Percentiles rank a stretch among this genome's conserved stretches.
These are phyloP conservation scores for Notoglanidium macrostoma DNA, from an alignment of 2,797 vertebrate genomes.

Conservation along the genomic window DNA sequence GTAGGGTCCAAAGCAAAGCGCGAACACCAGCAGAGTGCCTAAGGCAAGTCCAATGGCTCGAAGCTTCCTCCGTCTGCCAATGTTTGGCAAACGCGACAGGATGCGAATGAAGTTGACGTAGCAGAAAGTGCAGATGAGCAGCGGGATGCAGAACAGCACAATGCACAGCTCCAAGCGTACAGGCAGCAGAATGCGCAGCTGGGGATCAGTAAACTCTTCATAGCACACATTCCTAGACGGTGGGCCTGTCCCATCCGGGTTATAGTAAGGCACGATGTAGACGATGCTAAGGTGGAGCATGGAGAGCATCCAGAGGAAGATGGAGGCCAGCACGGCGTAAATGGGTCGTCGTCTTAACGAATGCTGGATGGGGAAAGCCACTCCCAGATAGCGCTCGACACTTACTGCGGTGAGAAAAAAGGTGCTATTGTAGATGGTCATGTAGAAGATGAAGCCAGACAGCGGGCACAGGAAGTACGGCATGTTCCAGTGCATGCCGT, in stretches of 20 bases:
- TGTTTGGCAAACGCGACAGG: conserved; percentile 78
- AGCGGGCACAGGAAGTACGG: conserved; percentile 77
- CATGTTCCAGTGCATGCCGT: conserved; percentile 71
- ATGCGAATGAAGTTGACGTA: conserved; percentile 85
- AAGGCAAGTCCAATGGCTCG: conserved; percentile 85
- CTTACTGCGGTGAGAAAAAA: conserved; percentile 81
- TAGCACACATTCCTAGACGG: conserved; percentile 73
- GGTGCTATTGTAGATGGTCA: conserved; percentile 84
- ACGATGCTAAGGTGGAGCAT: conserved; percentile 76
- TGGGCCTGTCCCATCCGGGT: not conserved
- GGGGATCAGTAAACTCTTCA: conserved; percentile 70
- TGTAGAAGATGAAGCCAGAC: conserved; percentile 80
- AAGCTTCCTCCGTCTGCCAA: conserved; percentile 72
- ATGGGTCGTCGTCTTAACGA: conserved; percentile 69
- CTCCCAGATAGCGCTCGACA: conserved; percentile 81
- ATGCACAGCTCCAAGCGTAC: conserved; percentile 84
- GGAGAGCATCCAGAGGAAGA: conserved; percentile 78
- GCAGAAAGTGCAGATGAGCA: conserved; percentile 82
- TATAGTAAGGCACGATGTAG: conserved; percentile 72
- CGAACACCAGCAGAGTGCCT: conserved; percentile 84
- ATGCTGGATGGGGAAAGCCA: conserved; percentile 82
- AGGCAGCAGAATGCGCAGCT: conserved; percentile 78
- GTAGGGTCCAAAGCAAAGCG: conserved; percentile 86
- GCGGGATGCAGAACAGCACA: conserved; percentile 84
- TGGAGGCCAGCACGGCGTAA: conserved; percentile 75